Evolutionary conservation across 2,888 invertebrate genomes (phyloP).

Genomic region (Altica lythri): DNA sequence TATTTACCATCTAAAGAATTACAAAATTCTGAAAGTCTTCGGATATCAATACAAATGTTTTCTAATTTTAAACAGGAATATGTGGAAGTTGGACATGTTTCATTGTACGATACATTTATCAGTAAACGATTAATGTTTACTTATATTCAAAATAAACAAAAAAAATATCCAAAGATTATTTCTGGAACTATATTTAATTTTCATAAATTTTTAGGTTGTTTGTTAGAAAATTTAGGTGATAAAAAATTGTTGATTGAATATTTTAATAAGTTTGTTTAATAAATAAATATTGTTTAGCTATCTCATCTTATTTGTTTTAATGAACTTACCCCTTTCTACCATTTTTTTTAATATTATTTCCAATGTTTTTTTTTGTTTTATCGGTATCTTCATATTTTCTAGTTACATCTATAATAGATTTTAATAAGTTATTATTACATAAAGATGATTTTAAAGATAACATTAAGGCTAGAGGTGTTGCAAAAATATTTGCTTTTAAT

Average conservation of each 20-base stretch:
- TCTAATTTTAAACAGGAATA: conserved; percentile 67
- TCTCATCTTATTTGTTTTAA: not conserved
- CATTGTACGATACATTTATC: conserved; percentile 73
- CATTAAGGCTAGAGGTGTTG: conserved; percentile 63
- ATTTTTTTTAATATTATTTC: too few species aligned
- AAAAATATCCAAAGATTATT: conserved; percentile 69
- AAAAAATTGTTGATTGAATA: conserved; percentile 1
- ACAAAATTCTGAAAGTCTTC: conserved; percentile 67
- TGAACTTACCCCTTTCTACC: too few species aligned
- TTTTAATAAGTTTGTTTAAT: not conserved
- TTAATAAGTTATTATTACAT: conserved; percentile 62
- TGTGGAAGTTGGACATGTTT: conserved; percentile 75
- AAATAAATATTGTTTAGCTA: not conserved
- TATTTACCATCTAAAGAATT: conserved; percentile 67
- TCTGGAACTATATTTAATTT: conserved; percentile 75
- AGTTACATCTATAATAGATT: conserved; percentile 72
- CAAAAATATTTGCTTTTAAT: too few species aligned
- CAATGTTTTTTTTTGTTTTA: too few species aligned
- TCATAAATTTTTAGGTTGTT: conserved; percentile 74
- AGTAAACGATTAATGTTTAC: conserved; percentile 78
- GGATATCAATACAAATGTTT: conserved; percentile 75
- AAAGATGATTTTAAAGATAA: conserved; percentile 61
- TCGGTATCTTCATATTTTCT: too few species aligned
- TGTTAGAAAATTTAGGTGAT: conserved; percentile 68
- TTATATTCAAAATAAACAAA: conserved; percentile 62